A percentile compares a stretch with the other conserved stretches of the same genome.
These are phyloP conservation scores for Origma solitaria DNA, from an alignment of 2,113 vertebrate genomes.

Conservation along the genomic window DNA sequence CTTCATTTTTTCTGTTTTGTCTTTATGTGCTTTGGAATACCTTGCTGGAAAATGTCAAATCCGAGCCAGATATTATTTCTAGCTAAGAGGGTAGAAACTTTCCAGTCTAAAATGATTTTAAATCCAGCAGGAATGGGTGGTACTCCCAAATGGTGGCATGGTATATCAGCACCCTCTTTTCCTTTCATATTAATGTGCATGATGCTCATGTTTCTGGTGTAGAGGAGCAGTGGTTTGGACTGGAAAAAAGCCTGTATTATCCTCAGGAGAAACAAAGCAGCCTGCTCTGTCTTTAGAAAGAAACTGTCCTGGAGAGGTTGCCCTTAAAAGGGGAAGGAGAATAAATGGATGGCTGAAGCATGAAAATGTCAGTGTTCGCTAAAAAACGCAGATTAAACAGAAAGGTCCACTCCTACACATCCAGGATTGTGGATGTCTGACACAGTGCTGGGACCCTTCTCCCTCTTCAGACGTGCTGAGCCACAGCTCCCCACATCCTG, in stretches of 20 bases:
- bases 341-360: neutral
- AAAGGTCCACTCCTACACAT: neutral
- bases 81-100: neutral
- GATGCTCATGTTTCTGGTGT: neutral
- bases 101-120: neutral
- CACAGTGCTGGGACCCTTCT: neutral
- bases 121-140: neutral
- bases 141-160: neutral
- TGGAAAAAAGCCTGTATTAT: neutral
- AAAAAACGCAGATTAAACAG: neutral
- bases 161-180: neutral
- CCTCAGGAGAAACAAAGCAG: neutral
- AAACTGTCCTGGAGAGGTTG: neutral
- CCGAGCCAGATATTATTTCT: neutral
- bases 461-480: neutral
- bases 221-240: neutral
- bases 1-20: neutral
- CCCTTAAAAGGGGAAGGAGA: conserved; percentile 39
- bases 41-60: neutral
- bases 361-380: neutral
- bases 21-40: neutral
- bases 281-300: neutral
- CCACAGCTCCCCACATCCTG: neutral
- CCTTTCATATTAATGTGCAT: neutral
- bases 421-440: neutral